phyloP scores from a whole-genome alignment of 2,888 invertebrate genomes.

The Leptothorax acervorum region DNA sequence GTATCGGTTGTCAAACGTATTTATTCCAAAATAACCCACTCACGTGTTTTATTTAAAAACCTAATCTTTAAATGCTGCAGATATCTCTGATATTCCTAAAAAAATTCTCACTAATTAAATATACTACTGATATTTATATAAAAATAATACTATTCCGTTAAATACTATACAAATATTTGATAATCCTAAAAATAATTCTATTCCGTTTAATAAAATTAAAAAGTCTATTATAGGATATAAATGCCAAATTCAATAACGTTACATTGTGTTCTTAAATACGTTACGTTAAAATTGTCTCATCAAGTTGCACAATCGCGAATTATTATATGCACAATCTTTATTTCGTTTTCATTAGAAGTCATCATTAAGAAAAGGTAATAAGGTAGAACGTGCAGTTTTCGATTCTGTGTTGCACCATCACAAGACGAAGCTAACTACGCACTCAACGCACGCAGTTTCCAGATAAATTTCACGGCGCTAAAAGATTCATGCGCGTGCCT shows the following conservation, averaged over 20 bases:
- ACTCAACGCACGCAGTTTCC: constrained; percentile 71
- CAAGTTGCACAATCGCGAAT: neutral
- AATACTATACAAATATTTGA: neutral
- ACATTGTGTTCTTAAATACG: neutral
- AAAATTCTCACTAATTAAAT: neutral
- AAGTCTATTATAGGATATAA: neutral
- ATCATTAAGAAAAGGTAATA: constrained; percentile 10
- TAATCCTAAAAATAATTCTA: neutral
- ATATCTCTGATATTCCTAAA: neutral
- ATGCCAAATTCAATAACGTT: neutral
- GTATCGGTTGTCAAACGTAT: neutral
- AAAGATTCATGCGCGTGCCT: constrained; percentile 73
- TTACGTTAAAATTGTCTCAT: neutral
- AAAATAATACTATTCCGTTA: neutral
- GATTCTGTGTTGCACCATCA: neutral
- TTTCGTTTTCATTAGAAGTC: neutral
- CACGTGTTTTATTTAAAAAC: neutral
- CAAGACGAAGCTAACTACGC: constrained; percentile 57
- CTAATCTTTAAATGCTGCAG: neutral
- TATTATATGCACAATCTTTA: neutral
- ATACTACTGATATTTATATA: neutral
- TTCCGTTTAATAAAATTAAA: neutral
- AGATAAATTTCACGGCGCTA: constrained; percentile 67
- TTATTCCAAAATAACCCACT: neutral
- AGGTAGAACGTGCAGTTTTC: constrained; percentile 7